These are phyloP conservation scores for Liasis olivaceus DNA, from an alignment of 2,797 vertebrate genomes.

Conservation along the genomic window DNA sequence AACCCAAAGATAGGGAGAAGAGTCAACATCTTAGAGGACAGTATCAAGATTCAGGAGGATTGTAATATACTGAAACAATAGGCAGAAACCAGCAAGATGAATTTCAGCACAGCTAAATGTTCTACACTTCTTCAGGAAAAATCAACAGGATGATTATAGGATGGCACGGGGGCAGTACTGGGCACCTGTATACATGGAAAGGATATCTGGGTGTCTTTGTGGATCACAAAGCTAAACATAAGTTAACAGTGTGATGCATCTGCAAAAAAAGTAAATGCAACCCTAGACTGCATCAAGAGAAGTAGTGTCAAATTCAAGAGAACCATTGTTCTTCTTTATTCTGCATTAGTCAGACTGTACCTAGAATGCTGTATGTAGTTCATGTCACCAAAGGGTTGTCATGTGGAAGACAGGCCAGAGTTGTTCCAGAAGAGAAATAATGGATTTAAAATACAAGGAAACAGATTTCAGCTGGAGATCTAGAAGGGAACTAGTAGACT, in stretches of 20 bases:
- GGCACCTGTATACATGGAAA: no score
- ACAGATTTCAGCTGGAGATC: background rate
- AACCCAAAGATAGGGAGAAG: no score
- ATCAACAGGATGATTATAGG: no score
- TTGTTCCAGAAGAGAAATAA: background rate
- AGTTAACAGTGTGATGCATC: background rate
- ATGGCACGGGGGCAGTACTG: no score
- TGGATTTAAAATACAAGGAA: background rate
- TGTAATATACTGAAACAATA: no score
- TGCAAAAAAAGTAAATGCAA: background rate
- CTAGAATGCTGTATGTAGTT: background rate
- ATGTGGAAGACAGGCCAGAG: background rate
- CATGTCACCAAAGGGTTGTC: background rate
- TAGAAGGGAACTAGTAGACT: background rate
- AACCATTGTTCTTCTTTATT: background rate
- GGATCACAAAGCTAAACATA: background rate
- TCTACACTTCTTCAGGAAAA: no score
- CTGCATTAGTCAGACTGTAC: background rate
- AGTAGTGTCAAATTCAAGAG: background rate
- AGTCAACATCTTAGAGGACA: no score
- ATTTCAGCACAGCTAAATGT: no score
- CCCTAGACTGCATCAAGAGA: background rate
- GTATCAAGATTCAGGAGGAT: no score
- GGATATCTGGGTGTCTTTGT: no score
- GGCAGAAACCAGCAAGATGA: no score